Conservation (phyloP, 2,113 vertebrate species). For the Okapia johnstoni region DNA sequence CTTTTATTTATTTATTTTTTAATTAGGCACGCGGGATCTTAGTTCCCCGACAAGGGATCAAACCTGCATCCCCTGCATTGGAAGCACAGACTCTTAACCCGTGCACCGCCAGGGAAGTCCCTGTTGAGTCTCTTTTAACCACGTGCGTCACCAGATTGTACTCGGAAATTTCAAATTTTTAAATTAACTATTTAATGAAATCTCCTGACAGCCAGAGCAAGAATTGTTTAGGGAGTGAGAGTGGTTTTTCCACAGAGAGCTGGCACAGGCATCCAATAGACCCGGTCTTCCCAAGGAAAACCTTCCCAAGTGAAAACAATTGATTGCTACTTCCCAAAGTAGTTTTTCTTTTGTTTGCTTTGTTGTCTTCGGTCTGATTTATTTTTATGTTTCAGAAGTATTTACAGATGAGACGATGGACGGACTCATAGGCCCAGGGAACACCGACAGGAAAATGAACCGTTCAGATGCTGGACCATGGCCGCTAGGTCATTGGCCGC, state of each 20-base stretch:
- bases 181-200: neutral
- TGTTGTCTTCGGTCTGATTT: neutral
- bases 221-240: neutral
- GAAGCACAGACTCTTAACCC: neutral
- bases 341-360: neutral
- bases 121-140: neutral
- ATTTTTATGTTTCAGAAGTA: neutral
- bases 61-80: accelerated
- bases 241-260: neutral
- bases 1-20: neutral
- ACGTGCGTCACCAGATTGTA: neutral
- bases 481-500: accelerated
- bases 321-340: neutral
- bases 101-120: neutral
- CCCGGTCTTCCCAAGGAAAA: neutral
- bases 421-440: neutral
- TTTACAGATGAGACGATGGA: neutral
- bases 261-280: accelerated
- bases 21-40: neutral
- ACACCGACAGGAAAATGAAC: neutral
- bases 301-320: too few relatives aligned
- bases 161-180: neutral
- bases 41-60: neutral
- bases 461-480: neutral
- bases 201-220: neutral